A percentile compares a stretch with the other conserved stretches of the same genome.
These are phyloP conservation scores for Aspidoscelis tigris DNA, from an alignment of 2,113 vertebrate species.

Conservation along the genomic window DNA sequence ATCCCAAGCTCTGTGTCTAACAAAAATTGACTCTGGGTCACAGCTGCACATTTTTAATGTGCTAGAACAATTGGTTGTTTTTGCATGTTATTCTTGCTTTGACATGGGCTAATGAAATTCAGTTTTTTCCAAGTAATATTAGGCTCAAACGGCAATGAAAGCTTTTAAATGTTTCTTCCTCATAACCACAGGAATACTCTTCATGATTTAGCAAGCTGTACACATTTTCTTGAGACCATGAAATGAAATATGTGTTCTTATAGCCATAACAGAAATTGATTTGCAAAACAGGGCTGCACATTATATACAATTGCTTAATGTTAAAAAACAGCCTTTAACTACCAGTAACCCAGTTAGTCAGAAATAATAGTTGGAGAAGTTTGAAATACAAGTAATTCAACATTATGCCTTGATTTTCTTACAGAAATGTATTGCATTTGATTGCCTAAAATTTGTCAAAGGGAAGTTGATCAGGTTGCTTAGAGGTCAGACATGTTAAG, in stretches of 20 bases:
- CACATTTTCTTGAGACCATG: background rate
- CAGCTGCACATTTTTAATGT: background rate
- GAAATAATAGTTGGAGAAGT: background rate
- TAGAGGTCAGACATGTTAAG: background rate
- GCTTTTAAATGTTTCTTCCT: background rate
- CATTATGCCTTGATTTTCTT: background rate
- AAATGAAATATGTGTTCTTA: slow-evolving; percentile 16
- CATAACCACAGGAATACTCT: background rate
- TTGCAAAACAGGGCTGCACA: slow-evolving; percentile 25
- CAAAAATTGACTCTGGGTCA: background rate
- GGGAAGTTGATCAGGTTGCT: background rate
- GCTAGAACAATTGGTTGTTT: background rate
- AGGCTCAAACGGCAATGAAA: slow-evolving; percentile 5
- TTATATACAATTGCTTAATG: slow-evolving; percentile 23
- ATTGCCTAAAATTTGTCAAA: background rate
- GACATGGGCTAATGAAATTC: background rate
- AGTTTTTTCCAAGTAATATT: background rate
- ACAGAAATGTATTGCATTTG: background rate
- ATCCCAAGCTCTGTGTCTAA: background rate
- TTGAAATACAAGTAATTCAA: background rate
- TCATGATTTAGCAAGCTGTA: slow-evolving; percentile 10
- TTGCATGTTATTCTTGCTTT: background rate
- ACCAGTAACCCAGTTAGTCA: slow-evolving; percentile 15
- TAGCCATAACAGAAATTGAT: slow-evolving; percentile 22
- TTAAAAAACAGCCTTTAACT: slow-evolving; percentile 16